Evolutionary conservation across 2,113 vertebrate genomes (phyloP).

Genomic region (Nothobranchius kuhntae): DNA sequence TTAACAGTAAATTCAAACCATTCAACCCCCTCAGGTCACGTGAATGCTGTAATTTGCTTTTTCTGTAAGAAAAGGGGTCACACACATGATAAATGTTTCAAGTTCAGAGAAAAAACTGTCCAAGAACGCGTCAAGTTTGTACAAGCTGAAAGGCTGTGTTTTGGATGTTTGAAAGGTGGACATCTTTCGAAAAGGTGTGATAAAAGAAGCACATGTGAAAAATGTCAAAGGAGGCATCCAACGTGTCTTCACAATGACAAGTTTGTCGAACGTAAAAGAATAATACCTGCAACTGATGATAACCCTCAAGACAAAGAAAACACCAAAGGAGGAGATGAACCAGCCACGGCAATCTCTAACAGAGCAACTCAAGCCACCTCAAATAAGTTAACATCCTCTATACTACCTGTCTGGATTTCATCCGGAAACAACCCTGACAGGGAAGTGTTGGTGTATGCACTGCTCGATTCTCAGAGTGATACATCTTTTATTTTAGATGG

Average conservation of each 20-base stretch:
- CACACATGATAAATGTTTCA: neutral
- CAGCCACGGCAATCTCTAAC: neutral
- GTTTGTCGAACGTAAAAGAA: neutral
- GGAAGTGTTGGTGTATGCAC: no score
- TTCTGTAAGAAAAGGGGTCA: conserved; percentile 6
- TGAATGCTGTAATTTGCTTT: neutral
- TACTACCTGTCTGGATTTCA: neutral
- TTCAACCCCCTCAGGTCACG: neutral
- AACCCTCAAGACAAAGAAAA: no score
- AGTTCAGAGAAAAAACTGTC: neutral
- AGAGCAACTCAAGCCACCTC: neutral
- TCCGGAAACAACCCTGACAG: neutral
- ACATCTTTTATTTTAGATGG: no score
- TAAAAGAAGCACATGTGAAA: neutral
- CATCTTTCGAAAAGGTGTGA: conserved; percentile 1
- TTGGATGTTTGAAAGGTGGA: conserved; percentile 2
- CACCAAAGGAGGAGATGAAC: neutral
- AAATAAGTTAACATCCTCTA: no score
- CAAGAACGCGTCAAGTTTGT: conserved; percentile 11
- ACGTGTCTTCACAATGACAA: conserved; percentile 1
- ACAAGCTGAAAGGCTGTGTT: conserved; percentile 4
- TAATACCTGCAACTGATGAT: no score
- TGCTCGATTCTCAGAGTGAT: no score
- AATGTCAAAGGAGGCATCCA: conserved; percentile 1
- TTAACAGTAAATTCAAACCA: neutral